Evolutionary conservation across 2,888 invertebrate species (phyloP), one percentile per base, ranked within the genome.

Genomic region (Zaprionus obscuricornis): DNA sequence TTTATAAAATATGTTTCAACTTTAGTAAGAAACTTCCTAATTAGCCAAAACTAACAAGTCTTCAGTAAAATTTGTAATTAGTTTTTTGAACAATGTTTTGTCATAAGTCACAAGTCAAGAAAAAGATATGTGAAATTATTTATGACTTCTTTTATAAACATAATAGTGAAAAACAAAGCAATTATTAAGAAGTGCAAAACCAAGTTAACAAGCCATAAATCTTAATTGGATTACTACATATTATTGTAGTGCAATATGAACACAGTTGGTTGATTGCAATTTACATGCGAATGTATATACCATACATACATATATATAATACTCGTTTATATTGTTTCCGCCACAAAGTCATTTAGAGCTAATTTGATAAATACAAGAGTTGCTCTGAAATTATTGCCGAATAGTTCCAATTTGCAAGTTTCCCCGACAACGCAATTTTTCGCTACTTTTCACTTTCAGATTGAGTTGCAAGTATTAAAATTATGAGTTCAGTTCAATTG

Each of bases 281-380:
- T n/a, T n/a, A n/a, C n/a, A n/a, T n/a, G n/a, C n/a, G n/a, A n/a
- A n/a, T n/a, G n/a, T n/a, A n/a, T n/a, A n/a, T n/a, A n/a, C n/a
- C n/a, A n/a, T n/a, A n/a, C n/a, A n/a, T n/a, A n/a, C n/a, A 31
- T 22, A 27, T 37, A 42, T 34, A 52, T 18, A 46, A 40, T 43
- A 40, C 16, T 20, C 17, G 45, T n/a, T n/a, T n/a, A n/a, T n/a
- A n/a, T 18, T 57, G 31, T 42, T 58, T 36, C 36, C 58, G 47
- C 34, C 51, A 22, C 52, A 29, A 36, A 16, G n/a, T n/a, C 50
- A 45, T 31, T 60, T 55, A 26, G 55, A 58, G 55, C 45, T 60
- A 72, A 74, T 74, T 74, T 74, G 43, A 45, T 66, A 68, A 75
- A 58, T 50, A n/a, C n/a, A n/a, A n/a, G n/a, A n/a, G 49, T 36